Evolutionary conservation across 2,888 invertebrate genomes (phyloP).

Genomic region (Pediacus dermestoides): DNA sequence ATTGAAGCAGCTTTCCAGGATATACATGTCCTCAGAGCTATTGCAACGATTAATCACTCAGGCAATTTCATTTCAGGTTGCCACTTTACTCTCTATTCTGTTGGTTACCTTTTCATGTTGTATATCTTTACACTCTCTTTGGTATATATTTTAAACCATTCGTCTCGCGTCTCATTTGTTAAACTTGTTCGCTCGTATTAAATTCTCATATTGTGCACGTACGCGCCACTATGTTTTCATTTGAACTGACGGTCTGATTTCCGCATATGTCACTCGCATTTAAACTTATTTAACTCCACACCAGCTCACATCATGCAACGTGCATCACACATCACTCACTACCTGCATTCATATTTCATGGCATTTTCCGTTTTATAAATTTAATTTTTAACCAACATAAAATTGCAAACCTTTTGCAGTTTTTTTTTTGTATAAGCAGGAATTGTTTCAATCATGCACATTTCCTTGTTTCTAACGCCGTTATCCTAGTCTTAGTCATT

Average conservation of each 20-base stretch:
- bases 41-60: slow-evolving; percentile 47
- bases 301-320: slow-evolving; percentile 9
- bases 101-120: slow-evolving; percentile 1
- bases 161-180: slow-evolving; percentile 8
- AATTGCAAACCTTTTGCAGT: too few species aligned
- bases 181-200: slow-evolving; percentile 9
- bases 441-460: slow-evolving; percentile 30
- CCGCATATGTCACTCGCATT: slow-evolving; percentile 18
- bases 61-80: slow-evolving; percentile 45
- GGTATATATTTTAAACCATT: slow-evolving; percentile 1
- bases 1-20: slow-evolving; percentile 46
- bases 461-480: slow-evolving; percentile 29
- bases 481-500: slow-evolving; percentile 30
- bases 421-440: too few species aligned
- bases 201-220: slow-evolving; percentile 12
- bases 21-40: slow-evolving; percentile 48
- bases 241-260: slow-evolving; percentile 20
- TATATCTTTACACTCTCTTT: too few species aligned
- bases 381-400: too few species aligned
- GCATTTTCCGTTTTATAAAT: too few species aligned
- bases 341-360: neutral
- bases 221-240: slow-evolving; percentile 19
- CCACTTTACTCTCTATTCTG: slow-evolving; percentile 24
- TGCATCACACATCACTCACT: neutral
- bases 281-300: slow-evolving; percentile 14